Evolutionary conservation across 1,140 invertebrate species (phyloP).

Genomic region (Diabrotica undecimpunctata): DNA sequence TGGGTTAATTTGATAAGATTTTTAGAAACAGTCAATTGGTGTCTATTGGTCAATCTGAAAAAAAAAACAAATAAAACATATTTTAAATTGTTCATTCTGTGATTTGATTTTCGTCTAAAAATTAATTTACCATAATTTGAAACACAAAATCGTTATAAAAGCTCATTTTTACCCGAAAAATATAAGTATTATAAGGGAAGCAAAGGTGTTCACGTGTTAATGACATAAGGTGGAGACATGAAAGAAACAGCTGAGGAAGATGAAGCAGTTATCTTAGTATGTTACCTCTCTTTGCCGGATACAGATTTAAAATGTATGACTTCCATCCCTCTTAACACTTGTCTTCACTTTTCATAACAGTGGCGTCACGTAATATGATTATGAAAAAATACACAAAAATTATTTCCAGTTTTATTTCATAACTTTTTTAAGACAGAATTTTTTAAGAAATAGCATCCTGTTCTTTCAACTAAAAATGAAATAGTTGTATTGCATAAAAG

Average conservation of each 20-base stretch:
- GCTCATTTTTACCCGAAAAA: background rate
- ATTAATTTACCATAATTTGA: too few species aligned
- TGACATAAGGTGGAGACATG: conserved; percentile 8
- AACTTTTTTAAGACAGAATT: too few species aligned
- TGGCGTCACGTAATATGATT: background rate
- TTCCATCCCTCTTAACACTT: conserved; percentile 18
- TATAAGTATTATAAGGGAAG: background rate
- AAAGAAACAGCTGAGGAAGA: conserved; percentile 11
- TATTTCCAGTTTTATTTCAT: too few species aligned
- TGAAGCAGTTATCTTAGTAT: conserved; percentile 4
- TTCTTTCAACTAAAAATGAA: too few species aligned
- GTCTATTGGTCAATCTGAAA: too few species aligned
- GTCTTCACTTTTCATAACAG: conserved; percentile 13
- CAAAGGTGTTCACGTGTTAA: background rate
- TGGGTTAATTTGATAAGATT: too few species aligned
- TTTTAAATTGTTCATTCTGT: too few species aligned
- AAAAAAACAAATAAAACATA: too few species aligned
- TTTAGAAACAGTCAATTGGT: too few species aligned
- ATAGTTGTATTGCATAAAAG: too few species aligned
- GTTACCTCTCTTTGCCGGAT: conserved; percentile 10
- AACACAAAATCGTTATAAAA: background rate
- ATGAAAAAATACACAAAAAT: background rate
- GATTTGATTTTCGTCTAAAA: too few species aligned
- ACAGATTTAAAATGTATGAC: conserved; percentile 15
- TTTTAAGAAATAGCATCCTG: too few species aligned